A percentile compares a stretch with the other conserved stretches of the same genome.
Evolutionary conservation across 2,888 invertebrate genomes (phyloP).

Genomic region (Chrysodeixis includens): DNA sequence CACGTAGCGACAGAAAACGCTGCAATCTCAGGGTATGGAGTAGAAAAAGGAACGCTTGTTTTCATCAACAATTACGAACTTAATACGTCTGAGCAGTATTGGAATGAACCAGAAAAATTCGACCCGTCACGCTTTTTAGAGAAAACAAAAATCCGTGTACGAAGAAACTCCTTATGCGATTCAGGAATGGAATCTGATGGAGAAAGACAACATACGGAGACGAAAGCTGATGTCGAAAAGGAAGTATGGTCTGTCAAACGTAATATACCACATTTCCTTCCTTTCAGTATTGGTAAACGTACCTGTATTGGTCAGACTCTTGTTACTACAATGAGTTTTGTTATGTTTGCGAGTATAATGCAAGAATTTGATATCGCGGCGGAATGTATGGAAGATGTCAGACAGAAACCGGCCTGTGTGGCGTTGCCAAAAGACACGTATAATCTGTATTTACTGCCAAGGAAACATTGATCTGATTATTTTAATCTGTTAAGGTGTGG

Average conservation of each 20-base stretch:
- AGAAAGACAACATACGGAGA: conserved; percentile 75
- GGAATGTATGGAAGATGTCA: conserved; percentile 85
- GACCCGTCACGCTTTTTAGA: conserved; percentile 93
- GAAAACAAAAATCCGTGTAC: conserved; percentile 70
- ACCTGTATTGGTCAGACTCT: conserved; percentile 95
- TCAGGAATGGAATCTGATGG: conserved; percentile 89
- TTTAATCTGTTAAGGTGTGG: conserved; percentile 27
- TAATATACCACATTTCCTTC: conserved; percentile 93
- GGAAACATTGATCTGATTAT: conserved; percentile 74
- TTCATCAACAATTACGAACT: conserved; percentile 95
- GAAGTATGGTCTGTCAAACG: conserved; percentile 82
- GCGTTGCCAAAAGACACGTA: conserved; percentile 93
- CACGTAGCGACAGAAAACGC: conserved; percentile 95
- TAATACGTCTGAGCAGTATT: conserved; percentile 92
- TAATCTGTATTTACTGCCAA: conserved; percentile 89
- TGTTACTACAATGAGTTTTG: conserved; percentile 93
- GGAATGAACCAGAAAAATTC: conserved; percentile 92
- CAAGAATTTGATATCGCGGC: conserved; percentile 92
- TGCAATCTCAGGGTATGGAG: conserved; percentile 91
- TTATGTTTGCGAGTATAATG: conserved; percentile 92
- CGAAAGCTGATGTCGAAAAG: conserved; percentile 23
- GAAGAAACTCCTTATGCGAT: conserved; percentile 86
- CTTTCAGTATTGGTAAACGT: conserved; percentile 96
- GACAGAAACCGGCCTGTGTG: conserved; percentile 91
- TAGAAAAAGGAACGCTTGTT: conserved; percentile 94